phyloP scores from a whole-genome alignment of 2,888 invertebrate genomes.

The Pyrrhosoma nymphula region DNA sequence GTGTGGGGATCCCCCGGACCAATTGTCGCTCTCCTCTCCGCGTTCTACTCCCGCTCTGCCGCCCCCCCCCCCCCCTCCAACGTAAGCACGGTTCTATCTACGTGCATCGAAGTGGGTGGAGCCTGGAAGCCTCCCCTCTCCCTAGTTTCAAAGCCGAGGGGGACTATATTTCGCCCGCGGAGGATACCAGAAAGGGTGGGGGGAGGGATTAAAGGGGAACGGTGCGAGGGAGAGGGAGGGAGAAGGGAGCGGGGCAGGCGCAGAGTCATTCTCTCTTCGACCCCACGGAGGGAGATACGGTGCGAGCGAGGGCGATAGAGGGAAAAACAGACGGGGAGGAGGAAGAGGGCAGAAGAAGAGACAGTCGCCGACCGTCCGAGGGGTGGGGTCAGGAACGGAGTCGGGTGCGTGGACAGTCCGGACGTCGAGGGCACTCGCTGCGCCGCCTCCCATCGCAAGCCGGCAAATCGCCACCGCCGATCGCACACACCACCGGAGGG shows the following conservation, averaged over 20 bases:
- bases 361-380: background rate
- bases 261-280: constrained; percentile 54
- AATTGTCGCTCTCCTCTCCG: constrained; percentile 41
- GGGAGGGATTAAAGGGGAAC: background rate
- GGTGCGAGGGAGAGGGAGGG: constrained; percentile 42
- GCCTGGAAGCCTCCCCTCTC: background rate
- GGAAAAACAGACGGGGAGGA: background rate
- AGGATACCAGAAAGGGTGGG: constrained; percentile 41
- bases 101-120: constrained; percentile 47
- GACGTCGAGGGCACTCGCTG: background rate
- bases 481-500: background rate
- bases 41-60: background rate
- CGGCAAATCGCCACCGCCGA: background rate
- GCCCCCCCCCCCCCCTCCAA: background rate
- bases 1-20: constrained; percentile 30
- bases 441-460: background rate
- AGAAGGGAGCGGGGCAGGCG: constrained; percentile 51
- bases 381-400: constrained; percentile 46
- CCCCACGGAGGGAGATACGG: constrained; percentile 44
- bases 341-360: background rate
- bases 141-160: constrained; percentile 3
- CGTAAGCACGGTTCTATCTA: background rate
- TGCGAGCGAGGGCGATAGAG: background rate
- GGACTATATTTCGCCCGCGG: constrained; percentile 57
- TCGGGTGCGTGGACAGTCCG: constrained; percentile 30